Evolutionary conservation across 2,888 invertebrate genomes (phyloP).

Genomic region (Hypolimnas misippus): DNA sequence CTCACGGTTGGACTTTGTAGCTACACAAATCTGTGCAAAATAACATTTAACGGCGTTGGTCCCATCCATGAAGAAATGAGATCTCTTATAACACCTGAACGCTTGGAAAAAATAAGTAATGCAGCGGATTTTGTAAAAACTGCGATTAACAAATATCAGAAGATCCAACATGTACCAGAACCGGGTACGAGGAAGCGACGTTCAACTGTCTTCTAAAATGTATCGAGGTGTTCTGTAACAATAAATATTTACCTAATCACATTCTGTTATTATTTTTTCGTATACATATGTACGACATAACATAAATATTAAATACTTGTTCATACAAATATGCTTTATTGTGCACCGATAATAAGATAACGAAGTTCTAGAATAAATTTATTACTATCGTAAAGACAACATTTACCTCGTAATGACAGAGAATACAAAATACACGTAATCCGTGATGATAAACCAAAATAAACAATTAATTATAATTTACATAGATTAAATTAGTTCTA

Average conservation of each 20-base stretch:
- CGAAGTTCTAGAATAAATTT: conserved; percentile 4
- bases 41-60: conserved; percentile 85
- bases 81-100: conserved; percentile 83
- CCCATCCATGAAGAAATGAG: conserved; percentile 84
- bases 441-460: too few relatives aligned
- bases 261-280: neutral
- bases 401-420: too few relatives aligned
- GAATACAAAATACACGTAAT: too few relatives aligned
- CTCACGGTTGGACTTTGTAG: conserved; percentile 81
- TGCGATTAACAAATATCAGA: conserved; percentile 85
- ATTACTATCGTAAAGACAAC: neutral
- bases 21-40: conserved; percentile 85
- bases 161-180: conserved; percentile 65
- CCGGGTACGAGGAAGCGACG: conserved; percentile 57
- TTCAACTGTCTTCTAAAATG: conserved; percentile 35
- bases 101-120: conserved; percentile 83
- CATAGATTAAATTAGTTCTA: too few relatives aligned
- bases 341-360: neutral
- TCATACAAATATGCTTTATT: neutral
- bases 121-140: conserved; percentile 85
- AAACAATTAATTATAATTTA: too few relatives aligned
- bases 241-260: conserved; percentile 5
- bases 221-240: neutral
- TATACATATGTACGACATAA: neutral
- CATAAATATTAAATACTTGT: neutral